Conservation (phyloP, 2,888 invertebrate genomes). For the Reticulitermes lucifugus region DNA sequence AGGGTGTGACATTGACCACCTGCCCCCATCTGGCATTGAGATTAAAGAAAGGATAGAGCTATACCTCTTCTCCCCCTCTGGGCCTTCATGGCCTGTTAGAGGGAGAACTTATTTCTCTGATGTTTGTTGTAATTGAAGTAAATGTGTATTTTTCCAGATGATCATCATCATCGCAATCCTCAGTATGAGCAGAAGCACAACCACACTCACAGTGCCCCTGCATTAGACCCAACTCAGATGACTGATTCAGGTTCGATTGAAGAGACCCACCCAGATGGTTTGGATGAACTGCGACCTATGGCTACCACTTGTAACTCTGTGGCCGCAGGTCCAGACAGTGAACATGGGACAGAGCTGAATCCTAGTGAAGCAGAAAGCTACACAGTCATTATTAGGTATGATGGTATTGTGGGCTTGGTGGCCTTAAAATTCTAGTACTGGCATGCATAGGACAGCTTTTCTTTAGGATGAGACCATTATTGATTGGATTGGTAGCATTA, state of each 20-base stretch:
- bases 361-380: slow-evolving; percentile 71
- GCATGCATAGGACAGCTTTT: not conserved
- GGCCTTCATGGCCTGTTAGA: too few relatives aligned
- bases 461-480: too few relatives aligned
- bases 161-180: slow-evolving; percentile 17
- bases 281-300: slow-evolving; percentile 26
- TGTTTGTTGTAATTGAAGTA: too few relatives aligned
- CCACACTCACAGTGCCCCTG: slow-evolving; percentile 12
- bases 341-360: slow-evolving; percentile 33
- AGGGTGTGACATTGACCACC: too few relatives aligned
- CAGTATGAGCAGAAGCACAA: slow-evolving; percentile 31
- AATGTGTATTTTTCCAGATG: not conserved
- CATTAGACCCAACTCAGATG: not conserved
- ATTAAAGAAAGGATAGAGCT: too few relatives aligned
- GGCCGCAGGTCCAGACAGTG: slow-evolving; percentile 14
- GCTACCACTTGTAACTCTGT: not conserved
- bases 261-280: slow-evolving; percentile 15
- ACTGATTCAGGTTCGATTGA: not conserved
- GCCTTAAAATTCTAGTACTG: not conserved
- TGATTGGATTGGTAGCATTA: too few relatives aligned
- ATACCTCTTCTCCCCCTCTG: too few relatives aligned
- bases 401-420: not conserved
- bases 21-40: too few relatives aligned
- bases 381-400: slow-evolving; percentile 78
- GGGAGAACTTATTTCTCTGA: too few relatives aligned